phyloP scores from a whole-genome alignment of 1,140 invertebrate genomes.

The Belonocnema kinseyi region DNA sequence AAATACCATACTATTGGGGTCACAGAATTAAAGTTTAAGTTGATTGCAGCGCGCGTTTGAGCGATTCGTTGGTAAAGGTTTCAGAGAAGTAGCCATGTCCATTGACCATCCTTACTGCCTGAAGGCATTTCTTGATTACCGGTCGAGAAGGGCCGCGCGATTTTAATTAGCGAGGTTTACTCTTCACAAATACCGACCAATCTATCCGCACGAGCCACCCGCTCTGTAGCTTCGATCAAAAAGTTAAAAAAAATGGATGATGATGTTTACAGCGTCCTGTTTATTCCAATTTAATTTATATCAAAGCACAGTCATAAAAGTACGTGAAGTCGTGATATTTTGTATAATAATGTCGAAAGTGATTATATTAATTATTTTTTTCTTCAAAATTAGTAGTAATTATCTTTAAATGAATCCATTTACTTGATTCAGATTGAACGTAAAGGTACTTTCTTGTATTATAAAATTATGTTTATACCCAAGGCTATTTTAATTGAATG shows the following conservation, averaged over 20 bases:
- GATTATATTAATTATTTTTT: too few relatives aligned
- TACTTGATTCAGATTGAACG: too few relatives aligned
- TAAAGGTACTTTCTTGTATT: too few relatives aligned
- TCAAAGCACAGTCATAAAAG: background rate
- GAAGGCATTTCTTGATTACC: conserved; percentile 72
- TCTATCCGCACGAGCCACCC: conserved; percentile 49
- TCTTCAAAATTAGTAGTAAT: too few relatives aligned
- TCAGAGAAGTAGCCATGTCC: conserved; percentile 54
- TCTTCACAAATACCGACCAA: conserved; percentile 68
- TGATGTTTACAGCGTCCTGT: conserved; percentile 16
- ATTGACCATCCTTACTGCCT: conserved; percentile 69
- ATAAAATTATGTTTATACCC: too few relatives aligned
- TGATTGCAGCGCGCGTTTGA: conserved; percentile 60
- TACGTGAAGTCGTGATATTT: too few relatives aligned
- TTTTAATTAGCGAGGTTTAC: conserved; percentile 75
- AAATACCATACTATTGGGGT: background rate
- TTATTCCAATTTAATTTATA: background rate
- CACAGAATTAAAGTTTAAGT: conserved; percentile 53
- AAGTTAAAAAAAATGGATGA: conserved; percentile 38
- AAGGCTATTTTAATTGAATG: too few relatives aligned
- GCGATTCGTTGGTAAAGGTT: conserved; percentile 51
- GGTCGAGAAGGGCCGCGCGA: conserved; percentile 65
- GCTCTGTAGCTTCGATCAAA: conserved; percentile 45
- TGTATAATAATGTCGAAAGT: too few relatives aligned
- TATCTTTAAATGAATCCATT: too few relatives aligned